Percentiles rank a stretch among this genome's conserved stretches.
These are phyloP conservation scores for Aleiodes leptofemur DNA, from an alignment of 2,888 invertebrate genomes.

Conservation along the genomic window DNA sequence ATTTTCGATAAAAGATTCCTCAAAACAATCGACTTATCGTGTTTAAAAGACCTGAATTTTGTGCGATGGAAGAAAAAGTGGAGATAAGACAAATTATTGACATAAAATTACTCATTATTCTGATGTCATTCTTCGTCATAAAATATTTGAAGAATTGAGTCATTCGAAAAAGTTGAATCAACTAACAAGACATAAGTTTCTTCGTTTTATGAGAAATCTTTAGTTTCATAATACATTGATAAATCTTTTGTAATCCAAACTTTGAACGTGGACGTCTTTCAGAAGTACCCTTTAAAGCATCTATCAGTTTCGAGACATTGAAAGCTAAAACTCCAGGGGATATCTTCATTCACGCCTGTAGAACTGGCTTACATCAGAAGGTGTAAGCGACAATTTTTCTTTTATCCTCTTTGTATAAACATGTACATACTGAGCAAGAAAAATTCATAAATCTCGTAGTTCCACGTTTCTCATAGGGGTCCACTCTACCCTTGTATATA, in stretches of 20 bases:
- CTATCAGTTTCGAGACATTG: slow-evolving; percentile 60
- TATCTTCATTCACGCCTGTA: slow-evolving; percentile 50
- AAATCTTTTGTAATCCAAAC: slow-evolving; percentile 56
- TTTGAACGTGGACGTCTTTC: slow-evolving; percentile 51
- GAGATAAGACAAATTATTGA: too few relatives aligned
- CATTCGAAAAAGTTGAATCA: too few relatives aligned
- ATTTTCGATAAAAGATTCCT: too few relatives aligned
- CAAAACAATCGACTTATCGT: too few relatives aligned
- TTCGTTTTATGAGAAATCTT: too few relatives aligned
- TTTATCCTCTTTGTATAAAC: slow-evolving; percentile 38
- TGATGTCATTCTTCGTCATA: too few relatives aligned
- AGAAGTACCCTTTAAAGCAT: slow-evolving; percentile 51
- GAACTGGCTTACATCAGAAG: slow-evolving; percentile 45
- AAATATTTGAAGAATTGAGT: too few relatives aligned
- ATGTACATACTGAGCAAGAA: slow-evolving; percentile 38
- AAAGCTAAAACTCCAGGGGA: slow-evolving; percentile 40
- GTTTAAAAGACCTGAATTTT: neutral
- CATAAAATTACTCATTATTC: too few relatives aligned
- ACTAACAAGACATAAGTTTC: too few relatives aligned
- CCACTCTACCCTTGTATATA: slow-evolving; percentile 36
- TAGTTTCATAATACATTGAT: slow-evolving; percentile 47
- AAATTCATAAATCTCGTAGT: slow-evolving; percentile 61
- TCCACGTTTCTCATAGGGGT: slow-evolving; percentile 19
- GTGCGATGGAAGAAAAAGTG: too few relatives aligned
- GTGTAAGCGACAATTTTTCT: slow-evolving; percentile 44